Evolutionary conservation across 2,888 invertebrate genomes (phyloP), one percentile per base, ranked within the genome.

Genomic region (Spisula solida): DNA sequence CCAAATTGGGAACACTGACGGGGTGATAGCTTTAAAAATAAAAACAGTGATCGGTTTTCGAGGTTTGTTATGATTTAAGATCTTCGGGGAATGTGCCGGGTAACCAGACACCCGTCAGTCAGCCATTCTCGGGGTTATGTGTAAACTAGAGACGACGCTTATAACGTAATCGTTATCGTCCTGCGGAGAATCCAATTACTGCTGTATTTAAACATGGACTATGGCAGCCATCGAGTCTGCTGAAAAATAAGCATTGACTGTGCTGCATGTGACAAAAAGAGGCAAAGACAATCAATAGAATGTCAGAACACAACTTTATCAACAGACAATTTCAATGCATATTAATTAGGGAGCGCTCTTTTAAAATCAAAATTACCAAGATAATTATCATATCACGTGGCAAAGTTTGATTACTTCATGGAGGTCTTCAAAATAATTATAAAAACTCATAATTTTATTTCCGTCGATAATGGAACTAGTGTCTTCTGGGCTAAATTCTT

Each of bases 131-230:
- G 20, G 31, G 34, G 47, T 70, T 14, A 55, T 18, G 80, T 48
- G 47, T 81, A 31, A 55, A 16, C 93, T 93, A 86, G 94, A 95
- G 81, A 96, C 95, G 70, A 91, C 89, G 47, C 90, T 89, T 41
- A 96, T 95, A 4, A 95, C 94, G 51, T 95, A 29, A 18, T 66
- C 60, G 60, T 66, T 66, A 25, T 66, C 96, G 91, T 25, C 96
- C 96, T 66, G 60, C 60, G 25, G 60, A n/a, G 60, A 66, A 66
- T 66, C 25, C 60, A 66, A 66, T 66, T 66, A 66, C 60, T n/a
- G 25, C 4, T n/a, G 25, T 66, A 66, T 66, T 66, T 66, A 25
- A 66, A 66, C 60, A 66, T 66, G 60, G 60, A 25, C 20, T 66
- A 66, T 66, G 25, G 60, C 60, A 66, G 60, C 60, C 60, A 66